Conservation (phyloP, 2,888 invertebrate genomes). For the Pandemis cinnamomeana region DNA sequence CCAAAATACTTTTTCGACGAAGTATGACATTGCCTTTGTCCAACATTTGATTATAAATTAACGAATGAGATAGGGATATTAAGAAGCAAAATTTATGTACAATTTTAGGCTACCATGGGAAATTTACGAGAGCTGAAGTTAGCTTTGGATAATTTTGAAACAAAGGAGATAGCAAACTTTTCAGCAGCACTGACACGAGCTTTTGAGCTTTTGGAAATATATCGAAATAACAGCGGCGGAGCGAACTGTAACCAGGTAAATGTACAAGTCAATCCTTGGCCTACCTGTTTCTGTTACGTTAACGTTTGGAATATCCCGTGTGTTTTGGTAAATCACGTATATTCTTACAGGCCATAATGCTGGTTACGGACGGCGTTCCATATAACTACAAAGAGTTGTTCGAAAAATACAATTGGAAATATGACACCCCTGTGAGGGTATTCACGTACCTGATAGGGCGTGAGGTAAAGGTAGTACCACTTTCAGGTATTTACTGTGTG, state of each 20-base stretch:
- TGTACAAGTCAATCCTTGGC: too few relatives aligned
- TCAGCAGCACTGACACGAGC: conserved; percentile 94
- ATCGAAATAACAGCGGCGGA: conserved; percentile 86
- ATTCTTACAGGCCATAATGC: conserved; percentile 94
- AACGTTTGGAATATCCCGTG: too few relatives aligned
- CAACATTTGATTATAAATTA: too few relatives aligned
- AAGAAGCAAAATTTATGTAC: conserved; percentile 16
- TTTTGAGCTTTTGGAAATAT: conserved; percentile 92
- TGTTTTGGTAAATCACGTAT: not conserved
- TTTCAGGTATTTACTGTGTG: conserved; percentile 83
- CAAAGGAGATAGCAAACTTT: conserved; percentile 97
- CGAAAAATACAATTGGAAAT: conserved; percentile 93
- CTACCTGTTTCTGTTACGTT: too few relatives aligned
- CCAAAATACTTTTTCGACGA: not conserved
- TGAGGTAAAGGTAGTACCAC: conserved; percentile 88
- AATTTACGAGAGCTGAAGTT: conserved; percentile 93
- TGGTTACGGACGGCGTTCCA: conserved; percentile 99
- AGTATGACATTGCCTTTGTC: not conserved
- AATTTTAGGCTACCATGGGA: conserved; percentile 91
- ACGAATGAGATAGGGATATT: too few relatives aligned
- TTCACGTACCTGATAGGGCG: conserved; percentile 99
- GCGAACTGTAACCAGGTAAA: conserved; percentile 85
- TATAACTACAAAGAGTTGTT: conserved; percentile 97
- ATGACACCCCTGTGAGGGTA: conserved; percentile 94
- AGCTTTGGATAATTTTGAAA: conserved; percentile 90